A percentile compares a stretch with the other conserved stretches of the same genome.
These are phyloP conservation scores for Dendronephthya gigantea DNA, from an alignment of 64 coral and sea anemone species.

Conservation along the genomic window DNA sequence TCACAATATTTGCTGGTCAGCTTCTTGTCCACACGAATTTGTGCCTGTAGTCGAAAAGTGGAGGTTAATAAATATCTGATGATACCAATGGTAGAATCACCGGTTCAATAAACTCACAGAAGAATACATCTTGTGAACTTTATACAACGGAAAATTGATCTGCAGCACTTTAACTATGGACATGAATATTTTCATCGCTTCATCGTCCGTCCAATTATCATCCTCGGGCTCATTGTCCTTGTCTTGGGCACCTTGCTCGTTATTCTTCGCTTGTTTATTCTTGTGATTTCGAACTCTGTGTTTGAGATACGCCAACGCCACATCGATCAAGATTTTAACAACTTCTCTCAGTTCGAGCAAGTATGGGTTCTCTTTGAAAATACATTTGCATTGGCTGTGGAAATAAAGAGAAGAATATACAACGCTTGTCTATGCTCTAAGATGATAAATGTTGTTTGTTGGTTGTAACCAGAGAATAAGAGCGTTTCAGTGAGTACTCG, in stretches of 20 bases:
- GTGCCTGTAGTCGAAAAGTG: no score
- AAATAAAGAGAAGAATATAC: not conserved
- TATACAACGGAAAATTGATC: not conserved
- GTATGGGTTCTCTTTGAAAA: constrained; percentile 80
- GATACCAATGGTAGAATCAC: not conserved
- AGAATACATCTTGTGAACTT: not conserved
- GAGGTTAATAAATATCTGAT: no score
- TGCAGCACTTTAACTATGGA: not conserved
- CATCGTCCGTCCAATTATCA: not conserved
- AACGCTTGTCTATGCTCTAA: not conserved
- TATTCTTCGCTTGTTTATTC: constrained; percentile 14
- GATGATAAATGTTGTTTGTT: no score
- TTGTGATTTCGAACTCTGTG: constrained; percentile 1
- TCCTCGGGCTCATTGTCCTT: not conserved
- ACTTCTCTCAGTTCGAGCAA: constrained; percentile 68
- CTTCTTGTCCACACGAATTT: constrained; percentile 31
- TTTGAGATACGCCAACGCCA: constrained; percentile 41
- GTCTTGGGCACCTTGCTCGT: not conserved
- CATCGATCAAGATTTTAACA: constrained; percentile 52
- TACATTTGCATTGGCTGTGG: constrained; percentile 77
- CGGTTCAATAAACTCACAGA: not conserved
- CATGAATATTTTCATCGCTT: not conserved
- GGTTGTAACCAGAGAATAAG: no score
- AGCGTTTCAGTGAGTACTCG: no score
- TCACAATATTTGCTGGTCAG: constrained; percentile 69